Conservation (phyloP, 2,888 invertebrate genomes). For the Melanotus villosus region DNA sequence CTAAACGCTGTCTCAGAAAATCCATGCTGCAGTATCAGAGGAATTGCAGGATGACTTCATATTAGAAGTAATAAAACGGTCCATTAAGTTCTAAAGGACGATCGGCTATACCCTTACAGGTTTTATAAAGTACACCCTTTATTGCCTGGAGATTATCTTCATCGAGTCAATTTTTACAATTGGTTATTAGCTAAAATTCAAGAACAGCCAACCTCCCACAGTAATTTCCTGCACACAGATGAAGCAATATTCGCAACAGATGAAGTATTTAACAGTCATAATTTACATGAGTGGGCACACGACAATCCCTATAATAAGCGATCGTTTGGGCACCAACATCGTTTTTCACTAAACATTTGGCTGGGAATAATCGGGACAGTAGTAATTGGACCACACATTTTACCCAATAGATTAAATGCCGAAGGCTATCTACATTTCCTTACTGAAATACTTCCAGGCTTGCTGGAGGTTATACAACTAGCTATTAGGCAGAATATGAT, state of each 20-base stretch:
- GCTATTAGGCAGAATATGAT: no score
- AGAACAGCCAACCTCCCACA: slow-evolving; percentile 1
- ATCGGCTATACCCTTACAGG: neutral
- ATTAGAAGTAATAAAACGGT: neutral
- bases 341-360: slow-evolving; percentile 3
- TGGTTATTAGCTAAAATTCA: slow-evolving; percentile 7
- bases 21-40: neutral
- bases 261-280: slow-evolving; percentile 12
- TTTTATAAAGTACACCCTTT: neutral
- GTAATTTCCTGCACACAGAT: neutral
- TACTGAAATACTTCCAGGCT: no score
- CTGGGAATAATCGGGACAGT: neutral
- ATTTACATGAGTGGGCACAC: slow-evolving; percentile 12
- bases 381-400: neutral
- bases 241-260: slow-evolving; percentile 1
- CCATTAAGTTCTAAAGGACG: slow-evolving; percentile 2
- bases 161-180: neutral
- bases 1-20: neutral
- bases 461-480: no score
- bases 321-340: slow-evolving; percentile 9
- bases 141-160: neutral
- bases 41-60: neutral
- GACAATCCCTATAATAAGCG: slow-evolving; percentile 9
- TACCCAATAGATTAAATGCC: neutral
- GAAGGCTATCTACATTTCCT: neutral